Conservation (phyloP, 2,113 vertebrate species). For the Grus americana region DNA sequence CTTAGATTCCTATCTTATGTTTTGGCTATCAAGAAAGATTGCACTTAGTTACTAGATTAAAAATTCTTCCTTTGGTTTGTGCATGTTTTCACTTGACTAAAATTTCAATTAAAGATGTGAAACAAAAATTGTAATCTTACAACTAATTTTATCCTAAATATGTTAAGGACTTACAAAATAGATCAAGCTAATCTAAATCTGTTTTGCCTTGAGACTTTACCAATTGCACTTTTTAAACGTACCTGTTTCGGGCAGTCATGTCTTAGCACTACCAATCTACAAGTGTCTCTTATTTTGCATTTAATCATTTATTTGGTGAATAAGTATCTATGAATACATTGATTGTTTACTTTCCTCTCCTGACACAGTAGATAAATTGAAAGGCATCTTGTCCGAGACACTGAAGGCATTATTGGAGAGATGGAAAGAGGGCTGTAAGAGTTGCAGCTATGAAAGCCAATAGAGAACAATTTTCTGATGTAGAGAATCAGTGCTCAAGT, state of each 20-base stretch:
- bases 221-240: neutral
- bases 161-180: neutral
- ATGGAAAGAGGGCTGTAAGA: neutral
- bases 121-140: neutral
- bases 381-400: neutral
- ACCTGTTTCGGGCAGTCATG: neutral
- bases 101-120: neutral
- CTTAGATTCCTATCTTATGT: neutral
- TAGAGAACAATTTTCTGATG: neutral
- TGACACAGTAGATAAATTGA: neutral
- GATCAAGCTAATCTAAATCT: neutral
- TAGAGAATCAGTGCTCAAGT: neutral
- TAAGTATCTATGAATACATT: neutral
- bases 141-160: neutral
- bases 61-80: neutral
- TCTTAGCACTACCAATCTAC: no score
- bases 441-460: neutral
- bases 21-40: neutral
- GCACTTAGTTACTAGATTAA: neutral
- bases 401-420: neutral
- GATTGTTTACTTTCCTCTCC: neutral
- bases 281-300: neutral
- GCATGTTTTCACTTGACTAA: neutral
- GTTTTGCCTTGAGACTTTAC: neutral
- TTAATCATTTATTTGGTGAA: neutral